Base-by-base conservation (phyloP, 2,888 invertebrate genomes). In the Hirtodrosophila duncani region DNA sequence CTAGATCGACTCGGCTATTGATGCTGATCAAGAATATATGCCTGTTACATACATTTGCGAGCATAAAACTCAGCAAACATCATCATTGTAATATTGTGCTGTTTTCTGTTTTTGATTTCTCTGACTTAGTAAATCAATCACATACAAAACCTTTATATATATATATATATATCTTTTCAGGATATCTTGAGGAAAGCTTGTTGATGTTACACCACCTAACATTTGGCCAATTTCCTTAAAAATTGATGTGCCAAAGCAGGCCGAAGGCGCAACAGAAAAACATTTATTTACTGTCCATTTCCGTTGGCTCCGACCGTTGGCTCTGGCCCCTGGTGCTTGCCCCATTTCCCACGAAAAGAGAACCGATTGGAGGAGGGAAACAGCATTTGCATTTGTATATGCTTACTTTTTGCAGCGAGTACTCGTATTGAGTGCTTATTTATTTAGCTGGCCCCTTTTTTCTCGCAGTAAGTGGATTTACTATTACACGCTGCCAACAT, bases 271-370 rank as follows among this genome's bases (percentile, higher is more conserved):
- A 59, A 63, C 48, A 57, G 53, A 58, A 51, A 58, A 81, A 79
- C 80, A 74, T 75, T 74, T 75, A 81, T 74, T 81, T 81, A 81
- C 81, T 74, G 74, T 74, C 74, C 81, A 74, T 74, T 74, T 81
- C 81, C 74, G 67, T 37, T 68, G 69, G 66, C 53, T n/a, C n/a
- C n/a, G n/a, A n/a, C n/a, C n/a, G n/a, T 20, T 36, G 50, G 39
- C 61, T 50, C 60, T 60, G n/a, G n/a, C n/a, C n/a, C n/a, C 14
- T 23, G 37, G 2, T 39, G 31, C 38, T 33, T n/a, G 43, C 29
- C 51, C 61, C 67, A 62, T 41, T 48, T 42, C 16, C 26, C 26
- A 36, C n/a, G n/a, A n/a, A n/a, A n/a, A n/a, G 20, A 3, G 4
- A 20, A 6, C 20, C 20, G 6, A 6, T 20, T 24, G 26, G 10